Evolutionary conservation across 2,888 invertebrate genomes (phyloP).

Genomic region (Tribolium freemani): DNA sequence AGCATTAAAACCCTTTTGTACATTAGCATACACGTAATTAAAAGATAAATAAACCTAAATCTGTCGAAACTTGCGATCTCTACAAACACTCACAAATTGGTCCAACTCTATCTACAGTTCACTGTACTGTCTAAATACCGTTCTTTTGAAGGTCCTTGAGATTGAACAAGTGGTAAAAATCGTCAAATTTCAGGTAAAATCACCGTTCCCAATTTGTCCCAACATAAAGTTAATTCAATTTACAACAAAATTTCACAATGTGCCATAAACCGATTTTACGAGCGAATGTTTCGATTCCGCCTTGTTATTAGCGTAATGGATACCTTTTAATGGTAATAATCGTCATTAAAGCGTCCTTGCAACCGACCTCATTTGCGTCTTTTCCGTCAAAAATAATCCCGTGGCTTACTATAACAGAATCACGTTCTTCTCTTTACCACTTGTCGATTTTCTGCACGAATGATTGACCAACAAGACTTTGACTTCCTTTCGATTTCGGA

Average conservation of each 20-base stretch:
- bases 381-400: not conserved
- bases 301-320: slow-evolving; percentile 7
- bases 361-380: slow-evolving; percentile 8
- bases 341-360: slow-evolving; percentile 11
- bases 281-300: slow-evolving; percentile 14
- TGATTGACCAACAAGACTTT: slow-evolving; percentile 18
- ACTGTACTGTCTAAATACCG: not conserved
- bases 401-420: not conserved
- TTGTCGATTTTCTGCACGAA: slow-evolving; percentile 26
- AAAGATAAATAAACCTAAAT: too few species aligned
- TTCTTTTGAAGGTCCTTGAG: not conserved
- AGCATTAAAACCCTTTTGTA: too few species aligned
- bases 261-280: not conserved
- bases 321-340: not conserved
- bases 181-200: not conserved
- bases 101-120: not conserved
- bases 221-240: slow-evolving; percentile 4
- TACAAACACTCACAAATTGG: not conserved
- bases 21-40: too few species aligned
- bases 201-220: not conserved
- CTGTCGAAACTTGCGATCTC: not conserved
- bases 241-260: slow-evolving; percentile 4
- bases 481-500: slow-evolving; percentile 33
- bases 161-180: not conserved
- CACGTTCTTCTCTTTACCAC: slow-evolving; percentile 12